Percentiles rank a stretch among this genome's conserved stretches.
phyloP scores from a whole-genome alignment of 2,888 invertebrate species.

The Platycheirus albimanus region DNA sequence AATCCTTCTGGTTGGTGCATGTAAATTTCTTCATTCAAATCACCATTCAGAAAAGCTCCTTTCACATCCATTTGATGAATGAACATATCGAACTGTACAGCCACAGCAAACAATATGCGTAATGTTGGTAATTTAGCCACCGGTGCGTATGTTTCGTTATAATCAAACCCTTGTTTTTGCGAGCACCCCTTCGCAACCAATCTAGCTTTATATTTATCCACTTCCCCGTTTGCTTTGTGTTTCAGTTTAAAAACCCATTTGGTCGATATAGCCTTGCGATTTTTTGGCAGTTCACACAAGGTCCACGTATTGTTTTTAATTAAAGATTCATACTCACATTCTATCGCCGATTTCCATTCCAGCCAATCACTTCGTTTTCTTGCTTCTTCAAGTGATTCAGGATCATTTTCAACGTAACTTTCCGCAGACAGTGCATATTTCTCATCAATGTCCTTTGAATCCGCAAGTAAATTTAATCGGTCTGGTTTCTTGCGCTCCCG shows the following conservation, averaged over 20 bases:
- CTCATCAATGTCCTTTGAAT: neutral
- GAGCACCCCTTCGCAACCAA: constrained; percentile 38
- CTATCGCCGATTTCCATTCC: constrained; percentile 64
- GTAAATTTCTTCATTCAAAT: neutral
- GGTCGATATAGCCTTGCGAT: constrained; percentile 16
- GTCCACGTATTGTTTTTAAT: constrained; percentile 72
- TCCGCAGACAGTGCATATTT: no score
- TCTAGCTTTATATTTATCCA: constrained; percentile 52
- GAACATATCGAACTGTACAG: constrained; percentile 28
- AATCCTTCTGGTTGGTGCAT: constrained; percentile 2
- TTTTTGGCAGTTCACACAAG: constrained; percentile 41
- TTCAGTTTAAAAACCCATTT: constrained; percentile 47
- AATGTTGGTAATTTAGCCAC: constrained; percentile 45
- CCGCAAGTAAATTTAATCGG: neutral
- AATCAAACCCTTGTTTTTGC: constrained; percentile 48
- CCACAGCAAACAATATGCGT: constrained; percentile 42
- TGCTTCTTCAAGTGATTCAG: constrained; percentile 38
- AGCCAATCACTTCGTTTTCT: constrained; percentile 20
- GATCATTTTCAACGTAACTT: constrained; percentile 42
- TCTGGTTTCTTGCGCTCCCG: neutral
- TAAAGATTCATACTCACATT: constrained; percentile 60
- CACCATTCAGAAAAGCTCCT: constrained; percentile 41
- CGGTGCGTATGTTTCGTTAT: constrained; percentile 39
- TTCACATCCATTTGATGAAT: constrained; percentile 13
- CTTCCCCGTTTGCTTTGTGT: constrained; percentile 18